Conservation (phyloP, 2,113 vertebrate species). For the Mirounga angustirostris region DNA sequence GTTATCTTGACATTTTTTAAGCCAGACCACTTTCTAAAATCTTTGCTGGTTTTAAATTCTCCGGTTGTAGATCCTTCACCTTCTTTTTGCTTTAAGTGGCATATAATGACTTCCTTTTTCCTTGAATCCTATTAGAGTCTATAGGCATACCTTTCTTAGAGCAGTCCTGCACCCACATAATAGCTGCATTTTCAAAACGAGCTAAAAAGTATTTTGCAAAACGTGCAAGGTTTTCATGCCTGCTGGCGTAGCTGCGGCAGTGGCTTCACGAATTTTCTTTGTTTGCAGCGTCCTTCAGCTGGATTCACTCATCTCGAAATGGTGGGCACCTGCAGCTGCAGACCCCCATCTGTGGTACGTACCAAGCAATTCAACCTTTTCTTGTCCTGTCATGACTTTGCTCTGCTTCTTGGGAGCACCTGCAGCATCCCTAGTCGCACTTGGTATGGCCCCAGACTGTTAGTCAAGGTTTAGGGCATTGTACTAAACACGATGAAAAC, state of each 20-base stretch:
- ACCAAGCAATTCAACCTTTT: neutral
- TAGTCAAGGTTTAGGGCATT: neutral
- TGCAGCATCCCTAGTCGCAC: neutral
- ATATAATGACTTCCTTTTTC: neutral
- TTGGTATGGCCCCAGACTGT: neutral
- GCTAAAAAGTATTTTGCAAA: neutral
- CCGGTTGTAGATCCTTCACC: neutral
- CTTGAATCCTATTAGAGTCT: neutral
- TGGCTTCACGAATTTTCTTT: neutral
- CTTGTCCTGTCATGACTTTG: neutral
- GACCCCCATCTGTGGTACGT: neutral
- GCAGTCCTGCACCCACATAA: neutral
- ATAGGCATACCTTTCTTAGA: neutral
- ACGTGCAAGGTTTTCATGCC: neutral
- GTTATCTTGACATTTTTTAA: neutral
- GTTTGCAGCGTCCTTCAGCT: neutral
- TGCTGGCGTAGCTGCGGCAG: neutral
- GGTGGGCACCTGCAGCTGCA: neutral
- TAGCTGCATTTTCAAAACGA: neutral
- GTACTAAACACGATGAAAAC: neutral
- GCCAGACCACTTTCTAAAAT: neutral
- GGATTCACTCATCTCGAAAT: neutral
- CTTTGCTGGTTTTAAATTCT: neutral
- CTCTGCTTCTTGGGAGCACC: neutral
- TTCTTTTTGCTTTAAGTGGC: neutral